Evolutionary conservation across 2,113 vertebrate species (phyloP).

Genomic region (Sisor rabdophorus): DNA sequence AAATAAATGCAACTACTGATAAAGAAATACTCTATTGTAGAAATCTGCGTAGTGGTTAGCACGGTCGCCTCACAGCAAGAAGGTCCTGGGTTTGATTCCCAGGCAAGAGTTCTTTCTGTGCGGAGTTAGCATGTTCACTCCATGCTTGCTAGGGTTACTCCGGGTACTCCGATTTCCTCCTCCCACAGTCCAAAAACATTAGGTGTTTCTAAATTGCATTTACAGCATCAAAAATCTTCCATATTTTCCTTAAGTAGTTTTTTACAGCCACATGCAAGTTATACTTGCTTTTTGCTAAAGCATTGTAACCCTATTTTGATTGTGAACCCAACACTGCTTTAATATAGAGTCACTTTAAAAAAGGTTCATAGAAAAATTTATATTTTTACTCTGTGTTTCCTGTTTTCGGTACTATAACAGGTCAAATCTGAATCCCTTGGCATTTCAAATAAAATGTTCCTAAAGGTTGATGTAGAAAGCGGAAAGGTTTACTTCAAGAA

Average conservation of each 20-base stretch:
- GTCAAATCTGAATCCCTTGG: conserved; percentile 87
- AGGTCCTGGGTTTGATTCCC: too few relatives aligned
- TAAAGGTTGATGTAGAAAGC: conserved; percentile 92
- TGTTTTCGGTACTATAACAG: conserved; percentile 59
- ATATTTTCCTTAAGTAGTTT: background rate
- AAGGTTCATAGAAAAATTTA: background rate
- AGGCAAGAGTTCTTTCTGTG: too few relatives aligned
- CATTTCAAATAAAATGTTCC: conserved; percentile 84
- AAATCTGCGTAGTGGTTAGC: too few relatives aligned
- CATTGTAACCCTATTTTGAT: conserved; percentile 13
- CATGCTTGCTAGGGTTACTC: too few relatives aligned
- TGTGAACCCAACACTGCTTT: conserved; percentile 12
- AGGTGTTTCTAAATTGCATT: too few relatives aligned
- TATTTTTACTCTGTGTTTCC: background rate
- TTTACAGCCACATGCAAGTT: conserved; percentile 38
- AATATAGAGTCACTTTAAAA: background rate
- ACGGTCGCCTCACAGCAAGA: too few relatives aligned
- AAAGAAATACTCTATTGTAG: too few relatives aligned
- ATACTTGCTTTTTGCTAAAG: conserved; percentile 4
- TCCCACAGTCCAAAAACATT: too few relatives aligned
- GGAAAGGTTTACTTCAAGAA: conserved; percentile 92
- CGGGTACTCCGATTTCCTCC: too few relatives aligned
- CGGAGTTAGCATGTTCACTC: too few relatives aligned
- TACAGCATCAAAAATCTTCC: background rate
- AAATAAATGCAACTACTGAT: too few relatives aligned